Conservation (phyloP, 2,113 vertebrate genomes). For the Nothobranchius kuhntae region DNA sequence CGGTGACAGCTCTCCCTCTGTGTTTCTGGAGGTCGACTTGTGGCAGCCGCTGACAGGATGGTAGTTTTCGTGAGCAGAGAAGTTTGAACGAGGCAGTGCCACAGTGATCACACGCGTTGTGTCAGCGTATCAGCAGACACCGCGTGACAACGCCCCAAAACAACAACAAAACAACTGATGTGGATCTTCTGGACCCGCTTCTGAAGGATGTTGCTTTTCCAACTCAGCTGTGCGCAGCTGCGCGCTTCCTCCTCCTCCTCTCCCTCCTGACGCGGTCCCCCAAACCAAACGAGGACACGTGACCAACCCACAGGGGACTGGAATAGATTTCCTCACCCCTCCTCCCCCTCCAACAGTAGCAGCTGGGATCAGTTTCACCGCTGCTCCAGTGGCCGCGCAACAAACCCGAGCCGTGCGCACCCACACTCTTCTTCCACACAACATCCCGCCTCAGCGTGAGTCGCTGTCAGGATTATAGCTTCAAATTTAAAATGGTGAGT, state of each 20-base stretch:
- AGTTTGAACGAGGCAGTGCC: slow-evolving; percentile 57
- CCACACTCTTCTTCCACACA: slow-evolving; percentile 5
- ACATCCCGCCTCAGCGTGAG: slow-evolving; percentile 39
- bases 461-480: slow-evolving; percentile 31
- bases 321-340: slow-evolving; percentile 54
- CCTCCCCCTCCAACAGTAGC: slow-evolving; percentile 29
- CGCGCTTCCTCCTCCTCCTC: slow-evolving; percentile 2
- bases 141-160: slow-evolving; percentile 44
- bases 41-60: slow-evolving; percentile 22
- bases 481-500: too few relatives aligned
- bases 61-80: slow-evolving; percentile 37
- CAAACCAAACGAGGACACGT: slow-evolving; percentile 66
- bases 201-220: slow-evolving; percentile 40
- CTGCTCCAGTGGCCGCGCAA: slow-evolving; percentile 34
- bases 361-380: slow-evolving; percentile 63
- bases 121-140: neutral
- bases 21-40: slow-evolving; percentile 28
- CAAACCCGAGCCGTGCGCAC: slow-evolving; percentile 23
- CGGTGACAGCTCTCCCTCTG: slow-evolving; percentile 40
- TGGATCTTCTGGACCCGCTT: slow-evolving; percentile 22
- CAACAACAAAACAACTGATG: slow-evolving; percentile 26
- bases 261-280: slow-evolving; percentile 17
- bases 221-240: slow-evolving; percentile 56
- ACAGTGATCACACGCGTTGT: slow-evolving; percentile 20
- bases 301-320: slow-evolving; percentile 56